These are phyloP conservation scores for Podarcis muralis DNA, from an alignment of 2,113 vertebrate genomes.

Conservation along the genomic window DNA sequence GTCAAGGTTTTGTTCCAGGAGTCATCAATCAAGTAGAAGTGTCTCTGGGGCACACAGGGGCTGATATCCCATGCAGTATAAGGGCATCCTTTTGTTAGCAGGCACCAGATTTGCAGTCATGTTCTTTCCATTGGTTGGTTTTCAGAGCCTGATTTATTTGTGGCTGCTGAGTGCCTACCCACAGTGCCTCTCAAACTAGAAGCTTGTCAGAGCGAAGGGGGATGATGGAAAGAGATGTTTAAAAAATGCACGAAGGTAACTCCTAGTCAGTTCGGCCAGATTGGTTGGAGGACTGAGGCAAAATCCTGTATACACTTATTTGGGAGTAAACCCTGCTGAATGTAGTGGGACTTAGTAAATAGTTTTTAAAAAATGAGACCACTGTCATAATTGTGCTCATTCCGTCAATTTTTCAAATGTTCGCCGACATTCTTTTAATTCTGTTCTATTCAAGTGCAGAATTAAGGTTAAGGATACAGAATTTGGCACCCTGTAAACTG, in stretches of 20 bases:
- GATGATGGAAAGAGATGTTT: accelerated
- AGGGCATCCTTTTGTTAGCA: conserved; percentile 2
- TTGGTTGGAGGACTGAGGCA: no score
- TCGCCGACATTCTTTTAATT: background rate
- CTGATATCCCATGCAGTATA: background rate
- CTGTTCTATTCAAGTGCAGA: background rate
- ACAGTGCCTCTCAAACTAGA: background rate
- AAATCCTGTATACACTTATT: no score
- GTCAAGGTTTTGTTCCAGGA: background rate
- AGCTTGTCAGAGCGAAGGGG: no score
- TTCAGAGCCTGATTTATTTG: background rate
- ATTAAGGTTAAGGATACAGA: background rate
- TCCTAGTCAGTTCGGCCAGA: background rate
- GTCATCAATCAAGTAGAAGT: conserved; percentile 1
- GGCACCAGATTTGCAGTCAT: background rate
- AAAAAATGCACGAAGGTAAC: background rate
- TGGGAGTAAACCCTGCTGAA: no score
- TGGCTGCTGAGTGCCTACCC: background rate
- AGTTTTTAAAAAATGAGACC: background rate
- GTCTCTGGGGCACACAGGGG: background rate
- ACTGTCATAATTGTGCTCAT: background rate
- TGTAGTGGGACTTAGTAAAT: no score
- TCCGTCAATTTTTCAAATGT: background rate
- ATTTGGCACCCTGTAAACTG: background rate
- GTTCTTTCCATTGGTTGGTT: background rate